phyloP scores from a whole-genome alignment of 2,888 invertebrate genomes.

The Xanthia icteritia region DNA sequence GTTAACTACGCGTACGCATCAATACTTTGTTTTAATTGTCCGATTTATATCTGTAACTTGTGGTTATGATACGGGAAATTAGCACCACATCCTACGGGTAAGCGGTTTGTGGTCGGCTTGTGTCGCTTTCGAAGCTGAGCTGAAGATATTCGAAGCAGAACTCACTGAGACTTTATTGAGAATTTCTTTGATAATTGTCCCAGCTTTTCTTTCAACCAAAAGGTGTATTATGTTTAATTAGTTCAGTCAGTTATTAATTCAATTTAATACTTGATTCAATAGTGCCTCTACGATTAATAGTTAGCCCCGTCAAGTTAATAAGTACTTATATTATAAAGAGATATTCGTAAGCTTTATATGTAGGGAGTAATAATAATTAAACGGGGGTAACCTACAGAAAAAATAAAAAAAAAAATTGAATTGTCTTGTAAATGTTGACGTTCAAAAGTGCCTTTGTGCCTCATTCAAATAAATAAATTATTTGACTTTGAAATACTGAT shows the following conservation, averaged over 20 bases:
- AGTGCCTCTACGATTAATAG: not conserved
- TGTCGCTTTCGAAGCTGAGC: not conserved
- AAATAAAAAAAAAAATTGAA: too few relatives aligned
- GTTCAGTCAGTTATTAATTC: too few relatives aligned
- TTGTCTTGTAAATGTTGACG: too few relatives aligned
- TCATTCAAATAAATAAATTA: too few relatives aligned
- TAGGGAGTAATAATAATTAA: too few relatives aligned
- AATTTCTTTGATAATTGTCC: not conserved
- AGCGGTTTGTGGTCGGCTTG: slow-evolving; percentile 8
- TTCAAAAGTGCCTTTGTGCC: too few relatives aligned
- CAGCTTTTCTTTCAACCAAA: not conserved
- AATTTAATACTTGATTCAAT: not conserved
- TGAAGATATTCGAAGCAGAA: slow-evolving; percentile 8
- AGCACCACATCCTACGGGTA: slow-evolving; percentile 28
- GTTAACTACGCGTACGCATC: slow-evolving; percentile 53
- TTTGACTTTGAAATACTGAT: too few relatives aligned
- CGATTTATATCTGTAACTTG: slow-evolving; percentile 61
- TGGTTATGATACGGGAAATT: slow-evolving; percentile 63
- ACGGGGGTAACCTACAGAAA: too few relatives aligned
- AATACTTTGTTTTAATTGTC: slow-evolving; percentile 67
- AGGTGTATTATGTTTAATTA: too few relatives aligned
- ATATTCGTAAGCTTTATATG: too few relatives aligned
- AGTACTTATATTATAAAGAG: too few relatives aligned
- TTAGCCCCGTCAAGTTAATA: too few relatives aligned
- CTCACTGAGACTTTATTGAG: not conserved